Evolutionary conservation across 2,797 vertebrate genomes (phyloP), one percentile per base, ranked within the genome.

Genomic region (Danio jaintianensis): DNA sequence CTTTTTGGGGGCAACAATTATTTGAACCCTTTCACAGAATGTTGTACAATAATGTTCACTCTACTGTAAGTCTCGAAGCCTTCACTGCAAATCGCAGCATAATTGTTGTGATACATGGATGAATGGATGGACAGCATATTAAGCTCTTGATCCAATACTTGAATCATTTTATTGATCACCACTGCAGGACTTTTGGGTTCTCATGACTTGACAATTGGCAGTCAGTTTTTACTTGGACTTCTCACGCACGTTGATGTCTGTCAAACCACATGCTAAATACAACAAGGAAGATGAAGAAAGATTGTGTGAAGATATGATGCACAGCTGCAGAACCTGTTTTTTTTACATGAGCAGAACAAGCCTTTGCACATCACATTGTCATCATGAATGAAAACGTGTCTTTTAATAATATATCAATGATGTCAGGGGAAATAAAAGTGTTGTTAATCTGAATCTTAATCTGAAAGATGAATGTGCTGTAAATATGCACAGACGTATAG

Each of bases 251-350:
- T 74, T 22, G 5, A 9, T 48, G 43, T 50, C 58, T 38, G 45
- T 18, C 16, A 52, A 16, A 63, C 72, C 72, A 63, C 45, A 7
- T 20, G 45, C 75, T 48, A 50, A 52, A 74, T 20, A 38, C 9
- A 61, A 62, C 43, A 47, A 38, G 7, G 4, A 11, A 70, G 16
- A 55, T 55, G 20, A 38, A 69, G 29, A 69, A 1, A 52, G 72
- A 75, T 75, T 0, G 22, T 59, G 71, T 74, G 56, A 74, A 61
- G 71, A 74, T 74, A 73, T 4, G 15, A 20, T 4, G 6, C 13
- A 6, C 48, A 52, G 29, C 29, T 29, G 29, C 29, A 29, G 29
- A 29, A 29, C 29, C 29, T 29, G 29, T 29, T 29, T 29, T 47
- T 59, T 7, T 7, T 6, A 16, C 7, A 15, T 36, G 43, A 68